A percentile compares a stretch with the other conserved stretches of the same genome.
These are phyloP conservation scores for Lophura nycthemera DNA, from an alignment of 2,113 vertebrate genomes.

Conservation along the genomic window DNA sequence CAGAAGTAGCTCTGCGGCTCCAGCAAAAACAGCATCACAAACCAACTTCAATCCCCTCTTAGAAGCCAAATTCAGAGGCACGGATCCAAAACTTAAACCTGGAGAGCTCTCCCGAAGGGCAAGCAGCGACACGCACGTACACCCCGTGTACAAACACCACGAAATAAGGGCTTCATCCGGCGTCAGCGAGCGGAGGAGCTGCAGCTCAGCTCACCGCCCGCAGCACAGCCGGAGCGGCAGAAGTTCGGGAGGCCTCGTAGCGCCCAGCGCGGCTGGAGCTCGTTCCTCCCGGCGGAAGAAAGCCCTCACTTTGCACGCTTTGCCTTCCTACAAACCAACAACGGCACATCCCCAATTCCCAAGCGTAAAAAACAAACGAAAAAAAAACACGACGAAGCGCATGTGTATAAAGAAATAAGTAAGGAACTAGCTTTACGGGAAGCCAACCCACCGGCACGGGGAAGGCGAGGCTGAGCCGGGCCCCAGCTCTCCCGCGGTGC, in stretches of 20 bases:
- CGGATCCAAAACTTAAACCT: neutral
- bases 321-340: neutral
- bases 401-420: no score
- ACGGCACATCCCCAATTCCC: rapidly evolving
- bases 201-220: no score
- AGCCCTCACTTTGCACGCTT: neutral
- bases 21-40: neutral
- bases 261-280: neutral
- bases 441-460: rapidly evolving
- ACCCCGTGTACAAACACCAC: no score
- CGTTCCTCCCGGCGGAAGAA: rapidly evolving
- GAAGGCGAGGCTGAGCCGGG: neutral
- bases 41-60: neutral
- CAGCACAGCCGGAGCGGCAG: neutral
- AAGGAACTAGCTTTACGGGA: neutral
- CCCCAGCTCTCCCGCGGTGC: neutral
- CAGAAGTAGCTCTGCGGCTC: neutral
- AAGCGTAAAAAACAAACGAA: no score
- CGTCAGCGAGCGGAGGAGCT: neutral
- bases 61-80: neutral
- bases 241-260: neutral
- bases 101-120: neutral
- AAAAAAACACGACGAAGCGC: no score
- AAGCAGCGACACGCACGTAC: neutral
- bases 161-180: no score